Percentiles rank a stretch among this genome's conserved stretches.
phyloP scores from a whole-genome alignment of 2,113 vertebrate species.

The Podocnemis expansa region DNA sequence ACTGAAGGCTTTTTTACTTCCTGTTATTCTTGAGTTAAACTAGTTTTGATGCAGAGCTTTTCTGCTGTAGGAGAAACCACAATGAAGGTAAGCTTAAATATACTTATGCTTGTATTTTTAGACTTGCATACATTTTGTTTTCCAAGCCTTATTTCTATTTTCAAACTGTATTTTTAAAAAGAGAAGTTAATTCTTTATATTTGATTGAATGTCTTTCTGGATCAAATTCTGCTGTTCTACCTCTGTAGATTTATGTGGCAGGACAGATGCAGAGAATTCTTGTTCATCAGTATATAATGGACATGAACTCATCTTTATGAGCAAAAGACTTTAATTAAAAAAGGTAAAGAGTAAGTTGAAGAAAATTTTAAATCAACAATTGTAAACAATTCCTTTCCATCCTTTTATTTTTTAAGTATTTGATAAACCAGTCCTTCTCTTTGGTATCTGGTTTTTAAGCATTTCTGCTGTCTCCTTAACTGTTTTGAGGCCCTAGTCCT shows the following conservation, averaged over 20 bases:
- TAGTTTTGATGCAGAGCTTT: constrained; percentile 23
- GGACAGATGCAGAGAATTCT: neutral
- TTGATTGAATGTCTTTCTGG: neutral
- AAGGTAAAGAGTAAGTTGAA: neutral
- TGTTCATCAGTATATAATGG: neutral
- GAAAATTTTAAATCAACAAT: neutral
- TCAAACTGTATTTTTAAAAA: neutral
- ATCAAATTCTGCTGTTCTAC: neutral
- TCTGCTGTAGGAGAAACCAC: constrained; percentile 32
- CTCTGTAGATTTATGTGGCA: neutral
- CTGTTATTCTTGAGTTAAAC: constrained; percentile 70
- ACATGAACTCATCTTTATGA: neutral
- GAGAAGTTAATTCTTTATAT: neutral
- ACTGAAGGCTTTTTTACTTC: constrained; percentile 41
- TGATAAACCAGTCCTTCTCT: neutral
- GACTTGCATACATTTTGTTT: neutral
- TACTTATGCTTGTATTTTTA: neutral
- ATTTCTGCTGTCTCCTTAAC: neutral
- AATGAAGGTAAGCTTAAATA: constrained; percentile 80
- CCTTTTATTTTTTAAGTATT: neutral
- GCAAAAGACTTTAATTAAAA: neutral
- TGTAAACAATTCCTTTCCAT: neutral
- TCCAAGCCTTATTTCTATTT: neutral
- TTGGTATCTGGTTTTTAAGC: neutral
- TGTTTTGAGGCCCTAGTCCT: neutral